Base-by-base conservation (phyloP, 2,888 invertebrate species). In the Notocelia uddmanniana region DNA sequence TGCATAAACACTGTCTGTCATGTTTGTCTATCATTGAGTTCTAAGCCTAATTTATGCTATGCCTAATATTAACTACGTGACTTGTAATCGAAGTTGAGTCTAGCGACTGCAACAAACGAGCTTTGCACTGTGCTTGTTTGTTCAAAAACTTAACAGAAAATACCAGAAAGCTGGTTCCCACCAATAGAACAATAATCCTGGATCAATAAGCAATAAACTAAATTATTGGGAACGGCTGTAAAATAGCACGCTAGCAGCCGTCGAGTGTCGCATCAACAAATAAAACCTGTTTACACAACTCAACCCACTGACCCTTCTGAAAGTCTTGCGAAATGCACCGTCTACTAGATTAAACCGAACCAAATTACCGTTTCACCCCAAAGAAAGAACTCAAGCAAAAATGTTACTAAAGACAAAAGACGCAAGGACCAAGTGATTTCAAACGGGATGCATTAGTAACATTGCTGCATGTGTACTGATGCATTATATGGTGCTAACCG, bases 271-370 rank as follows among this genome's bases (percentile, higher is more conserved):
- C 60, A 59, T 71, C 59, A 72, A 67, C 71, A 67, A 62, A 67
- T 62, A 57, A 57, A 45, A 55, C 68, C 21, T 58, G 62, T 62
- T 72, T 72, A 68, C 72, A 68, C 72, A 72, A 72, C 72, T 6
- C 67, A 72, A 62, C 72, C 72, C 37, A 72, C 54, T 72, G 72
- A 68, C 72, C 72, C 60, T 41, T 41, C 68, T 72, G 71, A 72
- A 67, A 72, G 15, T 63, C 71, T 72, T 72, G 71, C 60, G 71
- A 72, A 72, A 72, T 54, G 60, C 67, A 60, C 58, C 64, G 66
- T 52, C 52, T 59, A 67, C 45, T 48, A 67, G 71, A 72, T 67
- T 66, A 71, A 71, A 72, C 60, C 18, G 60, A 19, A 55, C 45
- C 19, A 55, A 55, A 54, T 26, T 37, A 34, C 21, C 62, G 18